Evolutionary conservation across 2,888 invertebrate genomes (phyloP).

Genomic region (Leptopterna dolabrata): DNA sequence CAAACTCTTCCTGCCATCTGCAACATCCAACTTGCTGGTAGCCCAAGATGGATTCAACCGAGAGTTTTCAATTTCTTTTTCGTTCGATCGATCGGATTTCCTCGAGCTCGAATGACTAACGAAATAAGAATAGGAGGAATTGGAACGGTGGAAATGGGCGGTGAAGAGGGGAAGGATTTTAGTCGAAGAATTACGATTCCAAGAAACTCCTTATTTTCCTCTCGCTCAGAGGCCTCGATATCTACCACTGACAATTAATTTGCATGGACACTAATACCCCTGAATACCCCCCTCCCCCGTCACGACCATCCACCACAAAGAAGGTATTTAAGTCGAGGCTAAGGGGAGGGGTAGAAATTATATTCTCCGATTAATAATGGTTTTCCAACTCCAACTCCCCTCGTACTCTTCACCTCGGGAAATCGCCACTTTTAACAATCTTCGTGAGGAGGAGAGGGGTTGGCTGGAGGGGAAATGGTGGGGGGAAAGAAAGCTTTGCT

Average conservation of each 20-base stretch:
- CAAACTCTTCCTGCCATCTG: too few relatives aligned
- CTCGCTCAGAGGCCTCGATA: neutral
- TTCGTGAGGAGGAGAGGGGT: neutral
- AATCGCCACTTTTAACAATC: constrained; percentile 32
- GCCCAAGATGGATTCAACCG: too few relatives aligned
- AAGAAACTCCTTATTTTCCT: constrained; percentile 22
- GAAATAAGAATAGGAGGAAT: constrained; percentile 7
- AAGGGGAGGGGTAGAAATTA: constrained; percentile 17
- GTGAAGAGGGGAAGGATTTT: neutral
- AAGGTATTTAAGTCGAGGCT: neutral
- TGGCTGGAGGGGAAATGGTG: too few relatives aligned
- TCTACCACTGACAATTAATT: constrained; percentile 33
- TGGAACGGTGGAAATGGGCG: neutral
- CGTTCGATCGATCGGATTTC: neutral
- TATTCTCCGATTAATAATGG: constrained; percentile 34
- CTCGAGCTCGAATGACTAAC: neutral
- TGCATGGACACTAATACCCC: constrained; percentile 40
- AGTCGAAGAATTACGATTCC: neutral
- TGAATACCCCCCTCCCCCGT: neutral
- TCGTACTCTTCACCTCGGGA: neutral
- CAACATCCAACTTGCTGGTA: too few relatives aligned
- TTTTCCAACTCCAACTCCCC: constrained; percentile 3
- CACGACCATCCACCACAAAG: neutral
- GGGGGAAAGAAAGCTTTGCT: neutral
- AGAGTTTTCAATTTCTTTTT: neutral